Evolutionary conservation across 2,113 vertebrate species (phyloP), one percentile per base, ranked within the genome.

Genomic region (Sturnus vulgaris): DNA sequence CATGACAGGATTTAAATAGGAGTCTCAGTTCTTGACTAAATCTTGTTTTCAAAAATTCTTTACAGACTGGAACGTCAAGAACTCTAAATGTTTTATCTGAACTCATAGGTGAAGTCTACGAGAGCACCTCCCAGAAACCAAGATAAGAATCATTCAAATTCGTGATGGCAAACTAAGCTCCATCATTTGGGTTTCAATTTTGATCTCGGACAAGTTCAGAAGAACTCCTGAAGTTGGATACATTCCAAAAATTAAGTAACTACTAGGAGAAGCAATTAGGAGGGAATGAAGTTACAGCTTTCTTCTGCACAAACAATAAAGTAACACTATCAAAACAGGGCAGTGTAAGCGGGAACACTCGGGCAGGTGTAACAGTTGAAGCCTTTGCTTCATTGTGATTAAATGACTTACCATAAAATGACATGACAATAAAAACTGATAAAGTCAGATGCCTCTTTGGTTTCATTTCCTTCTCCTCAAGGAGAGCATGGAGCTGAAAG

Each of bases 201-300:
- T 60, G 4, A 56, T 24, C 33, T 42, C 59, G 0, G 0, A 56
- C 44, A 75, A 12, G 39, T 59, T 31, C 0, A 0, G 37, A 18
- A 65, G 25, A 79, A 56, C n/a, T 22, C 46, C 4, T 63, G 11
- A 31, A 21, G 35, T 4, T 56, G 56, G 57, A 9, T 18, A 25
- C 1, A 0, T 66, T 75, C 65, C 90, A 87, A 49, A 88, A 69
- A 35, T 15, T 4, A 80, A 80, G 14, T 7, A 68, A 68, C 33
- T 71, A 22, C 21, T 21, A 39, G 24, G 19, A 64, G 65, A 86
- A 77, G 28, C 9, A 44, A 39, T 46, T 1, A 20, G 10, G 42
- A 39, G 53, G 3, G 40, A 72, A 78, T 1, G 1, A 77, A 92
- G 53, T 3, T 1, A 24, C 61, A 70, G 50, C 19, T 60, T 50